Evolutionary conservation across 2,888 invertebrate species (phyloP).

Genomic region (Drosophila silvestris): DNA sequence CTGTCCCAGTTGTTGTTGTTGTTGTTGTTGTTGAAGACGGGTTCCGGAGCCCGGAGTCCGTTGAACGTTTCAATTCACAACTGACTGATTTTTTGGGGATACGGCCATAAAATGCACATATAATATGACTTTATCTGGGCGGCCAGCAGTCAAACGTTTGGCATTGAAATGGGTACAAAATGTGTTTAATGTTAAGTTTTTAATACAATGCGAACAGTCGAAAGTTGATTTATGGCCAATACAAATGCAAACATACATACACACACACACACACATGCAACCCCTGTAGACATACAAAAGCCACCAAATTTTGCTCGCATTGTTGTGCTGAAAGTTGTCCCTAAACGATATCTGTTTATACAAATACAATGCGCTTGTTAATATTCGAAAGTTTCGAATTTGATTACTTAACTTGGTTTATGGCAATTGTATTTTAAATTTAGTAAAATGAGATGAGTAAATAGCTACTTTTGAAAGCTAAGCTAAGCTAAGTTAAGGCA

Average conservation of each 20-base stretch:
- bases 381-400: slow-evolving; percentile 12
- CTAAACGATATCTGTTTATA: slow-evolving; percentile 8
- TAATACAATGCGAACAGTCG: slow-evolving; percentile 36
- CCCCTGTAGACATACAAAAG: not conserved
- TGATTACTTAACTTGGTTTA: slow-evolving; percentile 9
- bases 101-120: slow-evolving; percentile 48
- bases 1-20: slow-evolving; percentile 9
- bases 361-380: slow-evolving; percentile 23
- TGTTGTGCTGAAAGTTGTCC: slow-evolving; percentile 5
- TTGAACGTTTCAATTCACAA: slow-evolving; percentile 47
- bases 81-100: slow-evolving; percentile 51
- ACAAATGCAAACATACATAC: not conserved
- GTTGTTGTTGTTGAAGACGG: not conserved
- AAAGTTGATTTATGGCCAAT: slow-evolving; percentile 52
- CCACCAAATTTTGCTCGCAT: not conserved
- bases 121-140: slow-evolving; percentile 75
- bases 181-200: slow-evolving; percentile 42
- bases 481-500: not conserved
- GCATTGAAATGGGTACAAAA: slow-evolving; percentile 63
- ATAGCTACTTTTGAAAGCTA: not conserved
- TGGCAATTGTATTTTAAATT: not conserved
- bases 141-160: slow-evolving; percentile 62
- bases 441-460: not conserved
- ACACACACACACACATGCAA: not conserved
- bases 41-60: slow-evolving; percentile 3